Evolutionary conservation across 2,888 invertebrate genomes (phyloP), one percentile per base, ranked within the genome.

Genomic region (Tholera decimalis): DNA sequence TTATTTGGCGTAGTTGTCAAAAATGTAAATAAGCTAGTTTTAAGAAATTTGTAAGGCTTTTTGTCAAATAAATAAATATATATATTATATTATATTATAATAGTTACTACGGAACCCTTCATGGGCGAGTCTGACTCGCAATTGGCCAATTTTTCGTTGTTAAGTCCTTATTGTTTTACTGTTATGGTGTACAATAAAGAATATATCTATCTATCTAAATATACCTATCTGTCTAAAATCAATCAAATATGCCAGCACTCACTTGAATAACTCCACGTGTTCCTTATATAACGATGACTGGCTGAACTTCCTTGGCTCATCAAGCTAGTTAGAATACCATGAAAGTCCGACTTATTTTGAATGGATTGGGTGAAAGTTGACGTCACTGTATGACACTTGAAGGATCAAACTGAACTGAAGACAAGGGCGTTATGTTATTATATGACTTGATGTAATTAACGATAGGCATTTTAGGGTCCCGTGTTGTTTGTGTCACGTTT

Each of bases 391-490:
- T 5, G 0, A 46, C 11, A 9, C 13, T 22, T 24, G 6, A 26
- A 20, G 47, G 15, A 39, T 20, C 9, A 13, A 39, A 39, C 30
- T 50, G 30, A 50, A 49, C 24, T 33, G n/a, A 3, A 1, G 11
- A 50, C 24, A 20, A 61, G 18, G 3, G 15, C 11, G 3, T 20
- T 20, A 8, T 24, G 30, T 62, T 22, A 22, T 18, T n/a, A 11
- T 35, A 15, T 30, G 11, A 3, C 18, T 47, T 1, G 8, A 24
- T 18, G 15, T 13, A 22, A 47, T 15, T 3, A 37, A 11, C 11
- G 15, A 15, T 7, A 20, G 9, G 11, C 24, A 24, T 30, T 50
- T 62, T 62, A 62, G 63, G 39, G 50, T 41, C 63, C 63, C 24
- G 6, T 39, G 3, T 2, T 20, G n/a, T 15, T 9, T 5, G 18